Evolutionary conservation across 2,888 invertebrate genomes (phyloP).

Genomic region (Nephrocerus scutellatus): DNA sequence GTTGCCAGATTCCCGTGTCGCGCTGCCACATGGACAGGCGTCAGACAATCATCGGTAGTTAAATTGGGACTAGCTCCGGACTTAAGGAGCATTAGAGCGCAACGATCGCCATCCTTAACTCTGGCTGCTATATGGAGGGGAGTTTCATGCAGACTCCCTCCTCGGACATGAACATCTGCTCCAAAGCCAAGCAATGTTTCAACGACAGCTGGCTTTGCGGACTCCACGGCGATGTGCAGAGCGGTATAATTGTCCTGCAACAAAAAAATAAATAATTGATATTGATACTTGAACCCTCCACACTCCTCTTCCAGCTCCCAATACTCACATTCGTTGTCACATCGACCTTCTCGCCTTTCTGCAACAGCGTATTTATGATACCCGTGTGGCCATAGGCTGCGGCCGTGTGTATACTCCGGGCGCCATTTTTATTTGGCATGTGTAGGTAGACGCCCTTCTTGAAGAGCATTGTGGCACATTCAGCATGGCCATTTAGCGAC

Average conservation of each 20-base stretch:
- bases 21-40: slow-evolving; percentile 94
- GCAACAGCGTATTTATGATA: slow-evolving; percentile 90
- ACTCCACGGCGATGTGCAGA: slow-evolving; percentile 93
- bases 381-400: slow-evolving; percentile 95
- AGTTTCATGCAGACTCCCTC: slow-evolving; percentile 84
- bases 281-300: background rate
- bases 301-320: background rate
- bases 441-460: slow-evolving; percentile 98
- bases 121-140: slow-evolving; percentile 96
- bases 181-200: slow-evolving; percentile 94
- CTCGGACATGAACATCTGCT: slow-evolving; percentile 92
- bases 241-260: slow-evolving; percentile 93
- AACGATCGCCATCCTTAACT: slow-evolving; percentile 83
- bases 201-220: slow-evolving; percentile 88
- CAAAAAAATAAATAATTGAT: background rate
- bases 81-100: slow-evolving; percentile 94
- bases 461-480: slow-evolving; percentile 96
- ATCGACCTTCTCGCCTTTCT: slow-evolving; percentile 95
- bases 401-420: slow-evolving; percentile 95
- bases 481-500: slow-evolving; percentile 93
- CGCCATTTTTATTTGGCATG: slow-evolving; percentile 97
- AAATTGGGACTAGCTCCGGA: slow-evolving; percentile 96
- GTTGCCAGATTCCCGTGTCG: slow-evolving; percentile 85
- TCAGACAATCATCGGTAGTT: slow-evolving; percentile 91
- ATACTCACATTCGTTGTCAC: slow-evolving; percentile 80